Evolutionary conservation across 2,797 vertebrate genomes (phyloP), one percentile per base, ranked within the genome.

Genomic region (Mormyrus hasselquistii): DNA sequence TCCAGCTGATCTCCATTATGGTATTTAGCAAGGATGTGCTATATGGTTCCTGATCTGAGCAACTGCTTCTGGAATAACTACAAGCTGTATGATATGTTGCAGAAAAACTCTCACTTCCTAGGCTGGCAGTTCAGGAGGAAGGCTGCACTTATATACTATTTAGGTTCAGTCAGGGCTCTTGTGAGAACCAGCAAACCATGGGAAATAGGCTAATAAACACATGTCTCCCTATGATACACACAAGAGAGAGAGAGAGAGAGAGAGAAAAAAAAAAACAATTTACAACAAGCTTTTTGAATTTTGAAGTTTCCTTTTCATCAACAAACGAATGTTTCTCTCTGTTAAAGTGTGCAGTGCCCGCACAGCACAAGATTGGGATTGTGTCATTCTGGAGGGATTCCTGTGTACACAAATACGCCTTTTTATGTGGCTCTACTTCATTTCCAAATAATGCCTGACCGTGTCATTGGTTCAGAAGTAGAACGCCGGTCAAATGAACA

Each of bases 401-500:
- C 73, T 44, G 41, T 79, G 38, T 79, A 79, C 38, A 79, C 73
- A 79, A 44, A 44, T 9, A 79, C 16, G 73, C 38, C 29, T n/a
- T 79, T 44, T 79, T 79, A 79, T 44, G 14, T n/a, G 41, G 73
- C 38, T 44, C 73, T 79, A 44, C 73, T 44, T 79, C 73, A 79
- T 79, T 44, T 79, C 73, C 73, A 41, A 84, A 84, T 50, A 84
- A 49, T 49, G 47, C 47, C 44, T 84, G 82, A 29, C 82, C 82
- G 47, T 84, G 47, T 50, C 47, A 44, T 52, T 84, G 44, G 82
- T 84, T 84, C 47, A 84, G n/a, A 84, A 84, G 44, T n/a, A 84
- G 44, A 50, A 49, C 8, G 10, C 22, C 41, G 82, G 44, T 84
- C 44, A 84, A 50, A 84, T 50, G 41, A 50, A 49, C n/a, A 44